Evolutionary conservation across 2,797 vertebrate genomes (phyloP).

Genomic region (Picus viridis): DNA sequence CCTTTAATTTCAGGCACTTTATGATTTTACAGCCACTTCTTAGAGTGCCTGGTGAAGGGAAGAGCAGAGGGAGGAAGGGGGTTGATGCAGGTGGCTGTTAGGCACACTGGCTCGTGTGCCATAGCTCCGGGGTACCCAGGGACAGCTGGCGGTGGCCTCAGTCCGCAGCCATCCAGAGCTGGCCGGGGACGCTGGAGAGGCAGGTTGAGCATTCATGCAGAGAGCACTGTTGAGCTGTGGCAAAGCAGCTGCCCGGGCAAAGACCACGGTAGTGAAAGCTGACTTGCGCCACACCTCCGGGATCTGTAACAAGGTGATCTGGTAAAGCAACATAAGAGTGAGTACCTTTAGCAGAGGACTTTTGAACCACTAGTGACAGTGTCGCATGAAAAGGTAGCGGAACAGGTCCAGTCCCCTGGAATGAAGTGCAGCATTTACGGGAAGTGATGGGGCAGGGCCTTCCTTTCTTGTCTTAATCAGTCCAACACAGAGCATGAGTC

Average conservation of each 20-base stretch:
- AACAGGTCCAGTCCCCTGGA: rapidly evolving
- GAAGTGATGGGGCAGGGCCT: neutral
- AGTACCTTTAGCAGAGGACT: rapidly evolving
- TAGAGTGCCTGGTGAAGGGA: neutral
- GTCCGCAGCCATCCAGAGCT: rapidly evolving
- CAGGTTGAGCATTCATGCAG: rapidly evolving
- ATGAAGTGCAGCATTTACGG: neutral
- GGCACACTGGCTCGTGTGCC: neutral
- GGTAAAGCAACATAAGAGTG: too few relatives aligned
- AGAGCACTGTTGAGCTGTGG: rapidly evolving
- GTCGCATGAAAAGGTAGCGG: neutral
- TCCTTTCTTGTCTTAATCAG: neutral
- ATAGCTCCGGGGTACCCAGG: rapidly evolving
- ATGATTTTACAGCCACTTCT: neutral
- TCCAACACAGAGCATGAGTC: too few relatives aligned
- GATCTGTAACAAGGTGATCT: rapidly evolving
- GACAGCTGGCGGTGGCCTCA: neutral
- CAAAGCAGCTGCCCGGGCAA: neutral
- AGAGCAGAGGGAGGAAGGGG: neutral
- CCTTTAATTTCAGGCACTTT: neutral
- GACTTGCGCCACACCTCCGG: rapidly evolving
- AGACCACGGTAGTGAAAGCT: rapidly evolving
- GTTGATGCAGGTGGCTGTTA: neutral
- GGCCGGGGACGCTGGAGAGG: rapidly evolving
- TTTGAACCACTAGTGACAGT: rapidly evolving